Evolutionary conservation across 2,113 vertebrate genomes (phyloP).

Genomic region (Lagenorhynchus albirostris): DNA sequence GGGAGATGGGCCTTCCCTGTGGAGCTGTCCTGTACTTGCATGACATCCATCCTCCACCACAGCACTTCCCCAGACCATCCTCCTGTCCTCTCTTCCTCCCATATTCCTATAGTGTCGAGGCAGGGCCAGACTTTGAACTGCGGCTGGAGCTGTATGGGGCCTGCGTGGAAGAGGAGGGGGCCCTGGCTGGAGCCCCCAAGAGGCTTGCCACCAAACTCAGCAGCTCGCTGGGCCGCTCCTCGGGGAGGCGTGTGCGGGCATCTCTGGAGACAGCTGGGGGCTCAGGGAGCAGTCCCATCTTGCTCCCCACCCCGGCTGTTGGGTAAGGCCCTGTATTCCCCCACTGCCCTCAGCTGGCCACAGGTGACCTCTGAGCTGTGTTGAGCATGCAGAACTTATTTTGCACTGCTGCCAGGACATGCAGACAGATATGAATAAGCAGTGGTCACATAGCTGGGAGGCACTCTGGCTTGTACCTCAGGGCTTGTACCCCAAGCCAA

Average conservation of each 20-base stretch:
- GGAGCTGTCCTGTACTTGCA: neutral
- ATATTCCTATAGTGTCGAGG: constrained; percentile 79
- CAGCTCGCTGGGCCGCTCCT: constrained; percentile 91
- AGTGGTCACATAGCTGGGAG: neutral
- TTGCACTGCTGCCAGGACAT: neutral
- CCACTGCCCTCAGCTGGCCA: neutral
- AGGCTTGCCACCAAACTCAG: constrained; percentile 93
- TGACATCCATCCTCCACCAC: neutral
- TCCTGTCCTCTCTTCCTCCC: neutral
- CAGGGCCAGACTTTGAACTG: constrained; percentile 89
- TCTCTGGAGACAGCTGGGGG: constrained; percentile 88
- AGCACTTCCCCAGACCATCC: neutral
- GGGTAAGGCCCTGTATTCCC: constrained; percentile 80
- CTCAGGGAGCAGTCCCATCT: constrained; percentile 83
- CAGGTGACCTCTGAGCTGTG: neutral
- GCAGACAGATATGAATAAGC: neutral
- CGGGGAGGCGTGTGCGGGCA: constrained; percentile 88
- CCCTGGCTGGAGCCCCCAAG: constrained; percentile 86
- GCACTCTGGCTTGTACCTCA: neutral
- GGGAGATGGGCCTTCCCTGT: neutral
- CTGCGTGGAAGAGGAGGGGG: constrained; percentile 89
- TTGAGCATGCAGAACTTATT: neutral
- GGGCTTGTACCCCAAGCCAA: neutral
- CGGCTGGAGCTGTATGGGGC: constrained; percentile 93
- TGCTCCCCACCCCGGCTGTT: constrained; percentile 88